Conservation (phyloP, 2,888 invertebrate genomes). For the Tillus elongatus region DNA sequence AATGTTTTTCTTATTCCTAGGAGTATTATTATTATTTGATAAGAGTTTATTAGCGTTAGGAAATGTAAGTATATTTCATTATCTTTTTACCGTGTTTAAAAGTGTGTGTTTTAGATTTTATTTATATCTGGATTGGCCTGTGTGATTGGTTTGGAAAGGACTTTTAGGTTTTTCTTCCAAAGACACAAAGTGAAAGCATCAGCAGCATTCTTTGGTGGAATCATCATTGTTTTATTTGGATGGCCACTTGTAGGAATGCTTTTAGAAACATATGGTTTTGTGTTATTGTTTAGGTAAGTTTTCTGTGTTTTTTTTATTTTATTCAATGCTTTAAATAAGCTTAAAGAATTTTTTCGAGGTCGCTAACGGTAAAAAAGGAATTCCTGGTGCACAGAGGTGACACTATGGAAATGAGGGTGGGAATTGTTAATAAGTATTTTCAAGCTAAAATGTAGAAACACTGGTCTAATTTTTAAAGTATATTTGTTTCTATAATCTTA, state of each 20-base stretch:
- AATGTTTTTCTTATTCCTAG: constrained; percentile 87
- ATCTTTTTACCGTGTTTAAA: no score
- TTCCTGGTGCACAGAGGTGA: no score
- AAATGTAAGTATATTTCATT: constrained; percentile 76
- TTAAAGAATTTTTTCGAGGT: no score
- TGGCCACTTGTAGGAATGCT: constrained; percentile 97
- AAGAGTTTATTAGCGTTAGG: constrained; percentile 97
- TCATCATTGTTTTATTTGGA: constrained; percentile 82
- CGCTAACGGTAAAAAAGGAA: no score
- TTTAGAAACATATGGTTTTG: constrained; percentile 92
- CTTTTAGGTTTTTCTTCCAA: constrained; percentile 97
- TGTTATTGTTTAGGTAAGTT: constrained; percentile 67
- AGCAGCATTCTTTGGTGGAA: constrained; percentile 84
- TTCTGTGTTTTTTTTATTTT: no score
- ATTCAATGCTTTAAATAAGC: no score
- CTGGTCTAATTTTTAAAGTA: no score
- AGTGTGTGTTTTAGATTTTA: constrained; percentile 74
- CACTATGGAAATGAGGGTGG: no score
- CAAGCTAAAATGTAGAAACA: no score
- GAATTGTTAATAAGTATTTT: no score
- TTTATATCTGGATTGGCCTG: constrained; percentile 92
- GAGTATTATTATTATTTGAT: constrained; percentile 88
- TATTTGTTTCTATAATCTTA: no score
- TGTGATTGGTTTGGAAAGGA: constrained; percentile 91
- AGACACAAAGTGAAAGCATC: constrained; percentile 89